phyloP scores from a whole-genome alignment of 1,140 invertebrate species.

The Rhopalosiphum padi region DNA sequence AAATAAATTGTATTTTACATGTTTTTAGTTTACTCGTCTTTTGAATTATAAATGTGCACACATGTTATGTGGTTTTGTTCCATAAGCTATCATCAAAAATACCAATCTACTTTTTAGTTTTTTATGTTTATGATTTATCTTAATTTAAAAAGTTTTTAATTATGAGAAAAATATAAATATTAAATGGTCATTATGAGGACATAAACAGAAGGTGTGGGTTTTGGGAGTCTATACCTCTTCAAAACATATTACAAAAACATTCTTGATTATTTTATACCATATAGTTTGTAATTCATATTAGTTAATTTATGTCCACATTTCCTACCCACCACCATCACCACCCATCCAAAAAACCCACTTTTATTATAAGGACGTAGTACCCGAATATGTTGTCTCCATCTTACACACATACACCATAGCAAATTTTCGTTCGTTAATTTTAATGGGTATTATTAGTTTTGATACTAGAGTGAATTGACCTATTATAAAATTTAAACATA shows the following conservation, averaged over 20 bases:
- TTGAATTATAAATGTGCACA: conserved; percentile 17
- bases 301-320: too few relatives aligned
- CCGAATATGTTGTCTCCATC: too few relatives aligned
- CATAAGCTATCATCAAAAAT: conserved; percentile 10
- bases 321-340: too few relatives aligned
- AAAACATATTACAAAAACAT: neutral
- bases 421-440: too few relatives aligned
- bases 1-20: neutral
- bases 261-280: neutral
- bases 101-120: neutral
- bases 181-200: neutral
- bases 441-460: too few relatives aligned
- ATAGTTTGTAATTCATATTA: neutral
- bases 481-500: too few relatives aligned
- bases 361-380: too few relatives aligned
- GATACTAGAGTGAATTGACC: too few relatives aligned
- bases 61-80: neutral
- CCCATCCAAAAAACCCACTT: too few relatives aligned
- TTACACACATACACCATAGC: too few relatives aligned
- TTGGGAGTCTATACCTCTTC: neutral
- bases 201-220: neutral
- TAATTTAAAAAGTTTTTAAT: neutral
- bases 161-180: neutral
- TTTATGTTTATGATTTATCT: neutral
- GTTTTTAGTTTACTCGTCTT: neutral